phyloP scores from a whole-genome alignment of 1,140 invertebrate species.

The Scylla paramamosain region DNA sequence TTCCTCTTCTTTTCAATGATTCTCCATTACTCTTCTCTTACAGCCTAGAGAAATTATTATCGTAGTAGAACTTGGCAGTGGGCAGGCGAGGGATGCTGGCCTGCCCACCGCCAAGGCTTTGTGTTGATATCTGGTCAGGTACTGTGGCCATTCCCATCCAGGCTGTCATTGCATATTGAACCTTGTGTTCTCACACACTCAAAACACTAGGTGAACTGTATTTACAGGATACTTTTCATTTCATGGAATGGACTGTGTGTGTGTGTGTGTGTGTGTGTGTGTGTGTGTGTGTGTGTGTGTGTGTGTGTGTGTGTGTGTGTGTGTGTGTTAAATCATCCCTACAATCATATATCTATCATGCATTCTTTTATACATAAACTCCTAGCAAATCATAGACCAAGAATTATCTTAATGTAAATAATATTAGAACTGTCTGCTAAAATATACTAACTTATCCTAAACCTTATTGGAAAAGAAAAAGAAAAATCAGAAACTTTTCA shows the following conservation, averaged over 20 bases:
- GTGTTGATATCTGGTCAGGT: slow-evolving; percentile 76
- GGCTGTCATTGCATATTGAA: slow-evolving; percentile 71
- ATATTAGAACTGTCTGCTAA: neutral
- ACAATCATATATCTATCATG: neutral
- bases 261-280: slow-evolving; percentile 25
- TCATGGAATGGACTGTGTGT: slow-evolving; percentile 36
- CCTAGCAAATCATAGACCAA: neutral
- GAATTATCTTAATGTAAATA: neutral
- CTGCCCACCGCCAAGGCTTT: slow-evolving; percentile 59
- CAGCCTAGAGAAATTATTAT: slow-evolving; percentile 74
- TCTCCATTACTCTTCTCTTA: slow-evolving; percentile 62
- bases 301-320: slow-evolving; percentile 32
- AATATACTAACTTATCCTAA: slow-evolving; percentile 24
- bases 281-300: slow-evolving; percentile 36
- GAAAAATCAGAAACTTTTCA: neutral
- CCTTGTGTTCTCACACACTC: slow-evolving; percentile 60
- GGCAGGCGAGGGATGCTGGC: slow-evolving; percentile 37
- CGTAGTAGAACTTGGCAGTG: slow-evolving; percentile 52
- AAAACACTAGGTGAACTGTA: slow-evolving; percentile 60
- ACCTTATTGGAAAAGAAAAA: neutral
- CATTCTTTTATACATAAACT: slow-evolving; percentile 1
- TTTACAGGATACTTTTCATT: slow-evolving; percentile 54
- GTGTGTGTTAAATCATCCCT: neutral
- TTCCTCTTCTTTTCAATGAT: slow-evolving; percentile 58
- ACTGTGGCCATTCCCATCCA: slow-evolving; percentile 75